These are phyloP conservation scores for Alentia gelatinosa DNA, from an alignment of 2,888 invertebrate genomes.

Conservation along the genomic window DNA sequence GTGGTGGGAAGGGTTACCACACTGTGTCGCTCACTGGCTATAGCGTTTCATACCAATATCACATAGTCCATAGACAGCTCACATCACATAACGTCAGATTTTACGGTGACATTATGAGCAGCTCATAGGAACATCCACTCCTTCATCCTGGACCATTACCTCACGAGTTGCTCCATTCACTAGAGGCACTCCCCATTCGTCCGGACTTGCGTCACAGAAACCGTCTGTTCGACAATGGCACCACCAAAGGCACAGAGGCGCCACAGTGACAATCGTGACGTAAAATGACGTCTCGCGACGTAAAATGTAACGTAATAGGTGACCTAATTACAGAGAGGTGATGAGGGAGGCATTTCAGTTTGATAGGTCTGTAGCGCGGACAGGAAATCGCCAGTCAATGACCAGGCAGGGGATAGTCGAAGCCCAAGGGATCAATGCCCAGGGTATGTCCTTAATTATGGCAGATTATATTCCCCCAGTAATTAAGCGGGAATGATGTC, in stretches of 20 bases:
- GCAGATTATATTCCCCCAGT: too few relatives aligned
- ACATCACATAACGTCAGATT: too few relatives aligned
- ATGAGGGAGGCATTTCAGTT: neutral
- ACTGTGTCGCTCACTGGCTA: too few relatives aligned
- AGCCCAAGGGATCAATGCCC: neutral
- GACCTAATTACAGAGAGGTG: neutral
- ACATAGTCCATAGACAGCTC: too few relatives aligned
- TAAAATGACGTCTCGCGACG: neutral
- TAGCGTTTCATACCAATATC: too few relatives aligned
- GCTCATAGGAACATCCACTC: too few relatives aligned
- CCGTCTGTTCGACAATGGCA: neutral
- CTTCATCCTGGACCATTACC: neutral
- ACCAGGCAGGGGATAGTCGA: neutral
- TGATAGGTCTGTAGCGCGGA: neutral
- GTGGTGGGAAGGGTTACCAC: too few relatives aligned
- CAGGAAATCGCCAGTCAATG: neutral
- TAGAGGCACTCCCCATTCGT: neutral
- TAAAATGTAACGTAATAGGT: neutral
- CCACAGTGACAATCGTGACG: neutral
- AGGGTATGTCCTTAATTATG: too few relatives aligned
- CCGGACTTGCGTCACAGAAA: neutral
- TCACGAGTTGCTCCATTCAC: neutral
- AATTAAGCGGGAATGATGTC: too few relatives aligned
- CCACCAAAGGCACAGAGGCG: neutral
- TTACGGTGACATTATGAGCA: too few relatives aligned